A percentile compares a stretch with the other conserved stretches of the same genome.
Evolutionary conservation across 2,113 vertebrate species (phyloP).

Genomic region (Maccullochella peelii): DNA sequence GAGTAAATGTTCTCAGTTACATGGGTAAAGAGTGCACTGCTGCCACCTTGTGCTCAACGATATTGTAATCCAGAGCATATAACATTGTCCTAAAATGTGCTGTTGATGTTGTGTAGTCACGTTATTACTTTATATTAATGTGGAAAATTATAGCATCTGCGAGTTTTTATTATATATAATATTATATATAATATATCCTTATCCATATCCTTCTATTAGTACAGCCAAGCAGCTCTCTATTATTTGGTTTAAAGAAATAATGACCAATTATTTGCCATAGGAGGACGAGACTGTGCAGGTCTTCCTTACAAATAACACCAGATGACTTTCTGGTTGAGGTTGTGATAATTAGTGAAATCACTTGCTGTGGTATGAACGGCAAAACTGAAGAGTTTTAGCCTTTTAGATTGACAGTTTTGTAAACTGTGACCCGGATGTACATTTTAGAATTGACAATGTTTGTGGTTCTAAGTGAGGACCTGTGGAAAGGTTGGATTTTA

Average conservation of each 20-base stretch:
- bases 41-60: slow-evolving; percentile 41
- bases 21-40: not conserved
- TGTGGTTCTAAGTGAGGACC: too few relatives aligned
- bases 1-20: not conserved
- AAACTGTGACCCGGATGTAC: too few relatives aligned
- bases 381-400: too few relatives aligned
- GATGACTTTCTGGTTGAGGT: too few relatives aligned
- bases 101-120: not conserved
- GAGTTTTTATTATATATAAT: too few relatives aligned
- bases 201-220: not conserved
- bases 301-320: not conserved
- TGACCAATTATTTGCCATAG: not conserved
- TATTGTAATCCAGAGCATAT: not conserved
- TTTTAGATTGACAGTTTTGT: too few relatives aligned
- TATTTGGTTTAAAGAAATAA: not conserved
- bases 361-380: too few relatives aligned
- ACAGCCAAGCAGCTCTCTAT: not conserved
- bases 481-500: too few relatives aligned
- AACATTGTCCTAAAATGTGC: not conserved
- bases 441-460: too few relatives aligned
- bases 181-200: too few relatives aligned
- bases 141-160: not conserved
- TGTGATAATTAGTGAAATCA: too few relatives aligned
- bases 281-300: not conserved
- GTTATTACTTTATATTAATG: not conserved